These are phyloP conservation scores for Laothoe populi DNA, from an alignment of 2,888 invertebrate species.

Conservation along the genomic window DNA sequence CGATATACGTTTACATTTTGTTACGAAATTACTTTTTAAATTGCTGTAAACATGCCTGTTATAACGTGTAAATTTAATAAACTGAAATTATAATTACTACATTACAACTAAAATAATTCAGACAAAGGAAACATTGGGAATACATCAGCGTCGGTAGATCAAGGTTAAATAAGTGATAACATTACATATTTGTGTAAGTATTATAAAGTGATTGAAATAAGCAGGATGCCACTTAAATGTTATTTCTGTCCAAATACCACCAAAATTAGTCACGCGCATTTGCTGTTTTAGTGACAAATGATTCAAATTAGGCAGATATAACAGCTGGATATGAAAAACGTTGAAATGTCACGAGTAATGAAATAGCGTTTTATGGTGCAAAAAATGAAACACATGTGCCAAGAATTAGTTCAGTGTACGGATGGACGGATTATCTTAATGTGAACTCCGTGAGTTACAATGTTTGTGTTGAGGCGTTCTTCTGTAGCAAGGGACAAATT, in stretches of 20 bases:
- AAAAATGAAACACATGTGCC: slow-evolving; percentile 76
- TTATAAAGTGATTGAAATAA: neutral
- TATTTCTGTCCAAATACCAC: neutral
- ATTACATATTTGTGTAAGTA: neutral
- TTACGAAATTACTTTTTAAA: slow-evolving; percentile 41
- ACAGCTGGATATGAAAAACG: slow-evolving; percentile 41
- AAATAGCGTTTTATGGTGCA: slow-evolving; percentile 79
- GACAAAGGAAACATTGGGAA: too few species aligned
- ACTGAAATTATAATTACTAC: too few species aligned
- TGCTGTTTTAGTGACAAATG: slow-evolving; percentile 39
- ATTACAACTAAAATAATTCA: too few species aligned
- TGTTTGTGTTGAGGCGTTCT: slow-evolving; percentile 76
- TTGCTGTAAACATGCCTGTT: slow-evolving; percentile 24
- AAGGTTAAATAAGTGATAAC: too few species aligned
- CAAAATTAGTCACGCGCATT: neutral
- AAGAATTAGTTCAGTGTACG: slow-evolving; percentile 71
- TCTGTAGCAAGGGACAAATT: slow-evolving; percentile 77
- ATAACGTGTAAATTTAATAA: neutral
- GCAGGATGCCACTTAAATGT: neutral
- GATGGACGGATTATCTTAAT: slow-evolving; percentile 80
- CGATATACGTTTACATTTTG: slow-evolving; percentile 48
- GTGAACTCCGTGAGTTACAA: slow-evolving; percentile 76
- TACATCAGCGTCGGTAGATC: too few species aligned
- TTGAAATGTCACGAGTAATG: slow-evolving; percentile 70
- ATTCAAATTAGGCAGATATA: slow-evolving; percentile 31